These are phyloP conservation scores for Ganaspis sp. DNA, from an alignment of 1,140 invertebrate genomes.

Conservation along the genomic window DNA sequence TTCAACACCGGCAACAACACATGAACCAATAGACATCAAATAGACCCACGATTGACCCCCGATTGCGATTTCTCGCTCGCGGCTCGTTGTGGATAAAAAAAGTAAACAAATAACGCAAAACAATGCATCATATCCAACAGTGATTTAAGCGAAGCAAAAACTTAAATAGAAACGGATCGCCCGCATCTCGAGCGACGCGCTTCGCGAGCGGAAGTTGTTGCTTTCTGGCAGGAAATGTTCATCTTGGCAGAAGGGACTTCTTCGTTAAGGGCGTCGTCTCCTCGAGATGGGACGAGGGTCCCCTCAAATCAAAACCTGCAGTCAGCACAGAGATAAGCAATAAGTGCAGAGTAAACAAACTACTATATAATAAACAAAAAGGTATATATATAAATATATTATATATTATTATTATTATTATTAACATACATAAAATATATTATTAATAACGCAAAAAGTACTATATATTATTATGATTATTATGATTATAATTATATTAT, in stretches of 20 bases:
- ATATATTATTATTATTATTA: slow-evolving; percentile 68
- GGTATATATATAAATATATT: slow-evolving; percentile 63
- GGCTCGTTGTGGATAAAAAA: slow-evolving; percentile 37
- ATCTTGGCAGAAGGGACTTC: not conserved
- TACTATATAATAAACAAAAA: slow-evolving; percentile 68
- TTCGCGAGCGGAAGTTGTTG: not conserved
- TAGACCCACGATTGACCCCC: slow-evolving; percentile 35
- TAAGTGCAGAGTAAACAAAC: slow-evolving; percentile 73
- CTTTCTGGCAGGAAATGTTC: not conserved
- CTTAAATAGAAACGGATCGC: slow-evolving; percentile 48
- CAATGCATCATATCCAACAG: slow-evolving; percentile 55
- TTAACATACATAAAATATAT: slow-evolving; percentile 74
- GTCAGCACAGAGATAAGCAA: slow-evolving; percentile 72
- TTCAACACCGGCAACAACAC: slow-evolving; percentile 68
- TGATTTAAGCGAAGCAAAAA: slow-evolving; percentile 55
- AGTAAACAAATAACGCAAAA: slow-evolving; percentile 49
- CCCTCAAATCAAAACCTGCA: slow-evolving; percentile 76
- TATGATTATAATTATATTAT: slow-evolving; percentile 58
- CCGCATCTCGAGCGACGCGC: slow-evolving; percentile 33
- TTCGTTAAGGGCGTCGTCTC: not conserved
- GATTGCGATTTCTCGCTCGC: slow-evolving; percentile 37
- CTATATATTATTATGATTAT: slow-evolving; percentile 66
- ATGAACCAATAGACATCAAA: slow-evolving; percentile 70
- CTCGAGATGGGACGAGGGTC: slow-evolving; percentile 56
- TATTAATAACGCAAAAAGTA: slow-evolving; percentile 72